Conservation (phyloP, 2,888 invertebrate species). For the Dinocampus coccinellae region DNA sequence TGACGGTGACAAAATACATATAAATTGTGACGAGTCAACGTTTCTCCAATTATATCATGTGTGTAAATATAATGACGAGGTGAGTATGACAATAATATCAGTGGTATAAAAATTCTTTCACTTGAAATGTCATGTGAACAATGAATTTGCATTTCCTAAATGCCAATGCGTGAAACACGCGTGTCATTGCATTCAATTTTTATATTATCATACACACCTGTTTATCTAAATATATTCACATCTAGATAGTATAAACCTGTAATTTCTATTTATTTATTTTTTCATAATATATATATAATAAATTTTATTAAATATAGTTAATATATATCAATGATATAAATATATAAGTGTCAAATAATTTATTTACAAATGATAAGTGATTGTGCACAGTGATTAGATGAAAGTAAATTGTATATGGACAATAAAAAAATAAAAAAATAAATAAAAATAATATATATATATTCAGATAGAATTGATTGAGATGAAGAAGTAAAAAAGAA, state of each 20-base stretch:
- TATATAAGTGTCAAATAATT: background rate
- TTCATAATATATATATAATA: background rate
- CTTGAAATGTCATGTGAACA: conserved; percentile 53
- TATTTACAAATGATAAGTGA: background rate
- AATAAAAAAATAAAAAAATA: too few relatives aligned
- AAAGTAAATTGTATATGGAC: background rate
- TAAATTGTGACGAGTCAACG: conserved; percentile 5
- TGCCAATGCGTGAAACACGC: conserved; percentile 53
- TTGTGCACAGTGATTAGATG: background rate
- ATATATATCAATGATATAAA: background rate
- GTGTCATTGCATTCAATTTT: conserved; percentile 26
- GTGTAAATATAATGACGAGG: conserved; percentile 2
- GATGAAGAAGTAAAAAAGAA: too few relatives aligned
- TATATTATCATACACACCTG: background rate
- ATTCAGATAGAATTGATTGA: background rate
- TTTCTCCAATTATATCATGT: conserved; percentile 11
- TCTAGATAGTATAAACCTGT: background rate
- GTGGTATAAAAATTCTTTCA: background rate
- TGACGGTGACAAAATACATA: background rate
- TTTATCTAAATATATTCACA: background rate
- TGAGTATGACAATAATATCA: background rate
- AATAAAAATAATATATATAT: background rate
- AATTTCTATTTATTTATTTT: too few relatives aligned
- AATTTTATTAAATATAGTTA: background rate
- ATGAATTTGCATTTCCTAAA: conserved; percentile 58